Conservation (phyloP, 2,113 vertebrate species). For the Neotoma lepida region DNA sequence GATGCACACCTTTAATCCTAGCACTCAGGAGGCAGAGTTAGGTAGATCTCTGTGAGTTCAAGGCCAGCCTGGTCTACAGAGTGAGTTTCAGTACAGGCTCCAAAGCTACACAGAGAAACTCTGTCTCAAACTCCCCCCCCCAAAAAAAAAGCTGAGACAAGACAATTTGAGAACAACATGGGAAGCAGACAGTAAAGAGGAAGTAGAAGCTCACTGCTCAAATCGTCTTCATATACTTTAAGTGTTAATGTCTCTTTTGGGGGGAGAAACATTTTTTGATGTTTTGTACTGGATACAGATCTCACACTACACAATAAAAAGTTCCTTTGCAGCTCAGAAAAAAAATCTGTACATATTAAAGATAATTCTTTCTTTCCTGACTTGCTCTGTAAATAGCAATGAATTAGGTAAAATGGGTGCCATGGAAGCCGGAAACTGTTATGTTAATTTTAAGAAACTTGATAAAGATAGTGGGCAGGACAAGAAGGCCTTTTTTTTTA, state of each 20-base stretch:
- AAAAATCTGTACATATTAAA: neutral
- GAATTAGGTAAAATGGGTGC: neutral
- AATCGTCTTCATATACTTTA: constrained; percentile 1
- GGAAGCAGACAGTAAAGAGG: neutral
- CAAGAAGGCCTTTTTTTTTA: neutral
- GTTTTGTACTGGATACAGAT: neutral
- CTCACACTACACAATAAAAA: neutral
- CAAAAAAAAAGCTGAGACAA: neutral
- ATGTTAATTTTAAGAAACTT: neutral
- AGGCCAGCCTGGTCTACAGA: too few species aligned
- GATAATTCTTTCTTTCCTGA: neutral
- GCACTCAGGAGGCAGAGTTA: too few species aligned
- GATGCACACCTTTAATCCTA: too few species aligned
- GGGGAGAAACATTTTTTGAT: constrained; percentile 1
- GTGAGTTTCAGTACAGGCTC: too few species aligned
- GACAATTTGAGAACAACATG: neutral
- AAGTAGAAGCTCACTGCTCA: neutral
- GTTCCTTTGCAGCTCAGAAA: neutral
- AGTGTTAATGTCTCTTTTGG: neutral
- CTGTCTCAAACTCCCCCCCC: too few species aligned
- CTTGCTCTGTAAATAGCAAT: neutral
- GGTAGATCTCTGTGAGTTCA: too few species aligned
- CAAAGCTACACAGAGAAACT: too few species aligned
- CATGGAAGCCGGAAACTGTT: neutral
- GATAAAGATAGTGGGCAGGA: neutral